A percentile compares a stretch with the other conserved stretches of the same genome.
Conservation (phyloP, 1,140 invertebrate species). For the Papilio polyxenes region DNA sequence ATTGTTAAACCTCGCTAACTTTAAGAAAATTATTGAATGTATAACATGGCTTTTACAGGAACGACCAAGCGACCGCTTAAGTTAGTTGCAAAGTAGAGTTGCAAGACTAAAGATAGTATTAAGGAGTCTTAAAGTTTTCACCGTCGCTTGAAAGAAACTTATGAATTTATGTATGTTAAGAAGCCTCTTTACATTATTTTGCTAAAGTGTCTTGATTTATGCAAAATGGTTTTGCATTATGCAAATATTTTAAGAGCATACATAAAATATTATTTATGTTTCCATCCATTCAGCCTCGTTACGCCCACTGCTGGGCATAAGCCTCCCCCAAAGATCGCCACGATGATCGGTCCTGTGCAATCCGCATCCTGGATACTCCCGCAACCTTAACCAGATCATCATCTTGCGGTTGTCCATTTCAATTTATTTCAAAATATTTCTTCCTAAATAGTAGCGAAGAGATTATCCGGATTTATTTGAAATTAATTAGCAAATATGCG, state of each 20-base stretch:
- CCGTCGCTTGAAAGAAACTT: conserved; percentile 21
- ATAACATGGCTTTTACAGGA: not conserved
- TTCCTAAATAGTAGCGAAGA: not conserved
- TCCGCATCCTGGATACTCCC: too few species aligned
- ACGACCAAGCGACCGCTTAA: not conserved
- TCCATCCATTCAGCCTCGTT: too few species aligned
- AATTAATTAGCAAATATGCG: too few species aligned
- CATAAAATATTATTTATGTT: not conserved
- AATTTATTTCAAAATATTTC: not conserved
- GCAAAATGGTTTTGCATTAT: conserved; percentile 6
- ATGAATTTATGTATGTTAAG: conserved; percentile 27
- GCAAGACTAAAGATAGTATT: conserved; percentile 18
- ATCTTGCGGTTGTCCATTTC: not conserved
- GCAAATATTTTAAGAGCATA: not conserved
- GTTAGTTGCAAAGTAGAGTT: conserved; percentile 21
- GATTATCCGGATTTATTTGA: too few species aligned
- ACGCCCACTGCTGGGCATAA: too few species aligned
- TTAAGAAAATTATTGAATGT: not conserved
- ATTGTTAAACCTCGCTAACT: not conserved
- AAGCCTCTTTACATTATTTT: conserved; percentile 21
- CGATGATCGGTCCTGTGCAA: too few species aligned
- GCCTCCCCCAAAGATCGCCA: too few species aligned
- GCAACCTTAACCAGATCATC: too few species aligned
- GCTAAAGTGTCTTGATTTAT: conserved; percentile 10
- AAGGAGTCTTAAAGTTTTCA: conserved; percentile 7